Evolutionary conservation across 1,140 invertebrate species (phyloP).

Genomic region (Camponotus floridanus): DNA sequence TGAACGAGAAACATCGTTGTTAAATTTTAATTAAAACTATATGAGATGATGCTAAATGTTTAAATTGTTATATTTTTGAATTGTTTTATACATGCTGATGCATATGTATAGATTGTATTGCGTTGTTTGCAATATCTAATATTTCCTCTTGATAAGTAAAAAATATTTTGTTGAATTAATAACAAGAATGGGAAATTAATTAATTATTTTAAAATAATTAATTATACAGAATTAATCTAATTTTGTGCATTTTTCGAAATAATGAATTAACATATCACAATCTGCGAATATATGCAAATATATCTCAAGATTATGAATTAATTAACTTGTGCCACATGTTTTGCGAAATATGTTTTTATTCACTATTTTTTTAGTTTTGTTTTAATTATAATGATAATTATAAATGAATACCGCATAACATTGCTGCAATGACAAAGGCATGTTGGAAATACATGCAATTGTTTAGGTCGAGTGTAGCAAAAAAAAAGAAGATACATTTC

Average conservation of each 20-base stretch:
- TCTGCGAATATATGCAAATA: neutral
- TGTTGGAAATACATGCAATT: neutral
- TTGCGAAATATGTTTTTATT: neutral
- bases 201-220: too few species aligned
- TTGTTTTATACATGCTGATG: neutral
- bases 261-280: constrained; percentile 1
- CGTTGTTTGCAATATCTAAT: neutral
- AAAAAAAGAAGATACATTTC: neutral
- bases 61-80: neutral
- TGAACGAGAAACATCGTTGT: neutral
- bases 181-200: neutral
- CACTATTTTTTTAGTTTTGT: neutral
- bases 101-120: neutral
- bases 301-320: neutral
- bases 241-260: neutral
- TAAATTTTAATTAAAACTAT: constrained; percentile 20
- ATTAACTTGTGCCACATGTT: neutral
- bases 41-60: neutral
- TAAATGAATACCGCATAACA: neutral
- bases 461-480: neutral
- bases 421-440: neutral
- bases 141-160: neutral
- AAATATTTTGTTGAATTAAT: neutral
- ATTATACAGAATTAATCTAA: too few species aligned
- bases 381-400: neutral